Conservation (phyloP, 2,113 vertebrate species). For the Microtus richardsoni region DNA sequence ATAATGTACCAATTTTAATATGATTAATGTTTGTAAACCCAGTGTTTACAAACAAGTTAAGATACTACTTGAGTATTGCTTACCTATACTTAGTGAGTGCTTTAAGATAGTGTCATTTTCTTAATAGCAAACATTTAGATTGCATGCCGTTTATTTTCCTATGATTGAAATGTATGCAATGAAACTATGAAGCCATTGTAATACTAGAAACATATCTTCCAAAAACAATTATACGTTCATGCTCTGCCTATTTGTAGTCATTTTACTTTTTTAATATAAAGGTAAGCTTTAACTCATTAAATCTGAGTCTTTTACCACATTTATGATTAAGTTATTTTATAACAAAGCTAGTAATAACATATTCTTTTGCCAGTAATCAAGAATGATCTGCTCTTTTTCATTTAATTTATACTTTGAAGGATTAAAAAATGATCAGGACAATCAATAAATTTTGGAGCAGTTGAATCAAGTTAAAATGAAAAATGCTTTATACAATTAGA, state of each 20-base stretch:
- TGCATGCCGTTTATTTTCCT: not conserved
- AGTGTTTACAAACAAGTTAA: not conserved
- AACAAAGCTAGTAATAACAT: not conserved
- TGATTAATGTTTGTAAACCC: not conserved
- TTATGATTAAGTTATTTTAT: not conserved
- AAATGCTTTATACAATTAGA: not conserved
- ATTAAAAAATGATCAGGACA: not conserved
- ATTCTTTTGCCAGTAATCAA: not conserved
- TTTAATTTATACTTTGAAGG: not conserved
- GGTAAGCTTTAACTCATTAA: not conserved
- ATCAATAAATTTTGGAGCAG: not conserved
- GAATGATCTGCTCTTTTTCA: not conserved
- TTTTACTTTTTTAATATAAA: not conserved
- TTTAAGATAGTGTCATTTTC: not conserved
- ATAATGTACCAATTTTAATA: not conserved
- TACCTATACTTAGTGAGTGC: not conserved
- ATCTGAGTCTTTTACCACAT: not conserved
- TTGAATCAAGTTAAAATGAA: not conserved
- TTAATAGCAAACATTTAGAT: not conserved
- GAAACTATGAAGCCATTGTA: not conserved
- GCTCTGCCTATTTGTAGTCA: no score
- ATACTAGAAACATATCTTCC: not conserved
- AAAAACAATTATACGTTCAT: not conserved
- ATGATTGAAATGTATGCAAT: not conserved
- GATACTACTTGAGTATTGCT: not conserved